Evolutionary conservation across 2,113 vertebrate genomes (phyloP), one percentile per base, ranked within the genome.

Genomic region (Charina bottae): DNA sequence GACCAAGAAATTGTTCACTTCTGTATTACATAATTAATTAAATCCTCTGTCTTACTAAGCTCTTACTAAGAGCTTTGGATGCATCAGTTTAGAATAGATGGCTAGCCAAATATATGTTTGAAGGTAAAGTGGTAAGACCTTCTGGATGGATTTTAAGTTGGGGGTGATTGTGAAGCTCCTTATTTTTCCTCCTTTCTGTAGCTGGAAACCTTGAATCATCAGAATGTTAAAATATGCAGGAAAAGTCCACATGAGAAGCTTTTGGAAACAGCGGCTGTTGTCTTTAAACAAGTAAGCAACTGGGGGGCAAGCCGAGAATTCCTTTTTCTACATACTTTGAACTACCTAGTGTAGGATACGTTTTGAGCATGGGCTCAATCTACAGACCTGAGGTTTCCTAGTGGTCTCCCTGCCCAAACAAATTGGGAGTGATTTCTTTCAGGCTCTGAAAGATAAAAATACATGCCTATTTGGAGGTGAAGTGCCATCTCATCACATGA

Each of bases 281-380:
- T 33, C 0, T 83, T 97, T 92, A n/a, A 1, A 83, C 92, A 95
- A 93, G 96, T 96, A 90, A 87, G 95, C 58, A 87, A 83, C 1
- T 3, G n/a, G 0, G 83, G 0, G 33, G 23, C 17, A 56, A 55
- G 21, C 26, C 5, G 24, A 15, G 13, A 2, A 2, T 54, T 56
- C 26, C 15, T 55, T 26, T 28, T n/a, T 1, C 24, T 21, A 28
- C 54, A 15, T 54, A 17, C 49, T 54, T 85, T 26, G 49, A 85
- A 85, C 0, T 10, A 26, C 6, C 21, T 42, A 78, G 42, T 3
- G 6, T 42, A 21, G 72, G 7, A 78, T 78, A 78, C 8, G 7
- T 78, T 78, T 42, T 78, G 33, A 78, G 33, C 72, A 42, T 23
- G 33, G 68, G 15, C 6, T 78, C 68, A 42, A 21, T 17, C 72